phyloP scores from a whole-genome alignment of 53 echinoderm and acorn worm species.

The Echinometra lucunter region DNA sequence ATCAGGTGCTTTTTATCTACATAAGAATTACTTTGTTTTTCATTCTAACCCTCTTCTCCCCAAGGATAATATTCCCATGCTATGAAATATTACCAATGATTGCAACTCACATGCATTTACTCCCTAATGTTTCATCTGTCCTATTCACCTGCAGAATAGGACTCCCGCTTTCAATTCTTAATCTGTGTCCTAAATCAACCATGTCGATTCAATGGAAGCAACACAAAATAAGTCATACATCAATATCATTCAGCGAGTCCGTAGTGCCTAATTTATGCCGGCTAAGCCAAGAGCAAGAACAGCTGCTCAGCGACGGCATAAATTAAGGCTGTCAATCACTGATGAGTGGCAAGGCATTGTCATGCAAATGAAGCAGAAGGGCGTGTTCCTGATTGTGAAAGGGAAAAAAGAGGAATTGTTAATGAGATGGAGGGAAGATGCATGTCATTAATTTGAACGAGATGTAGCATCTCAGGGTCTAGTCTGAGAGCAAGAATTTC shows the following conservation, averaged over 20 bases:
- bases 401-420: not conserved
- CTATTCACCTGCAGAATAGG: not conserved
- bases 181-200: conserved; percentile 15
- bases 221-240: conserved; percentile 29
- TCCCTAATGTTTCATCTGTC: not conserved
- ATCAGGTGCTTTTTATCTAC: no score
- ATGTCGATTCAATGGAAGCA: not conserved
- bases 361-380: conserved; percentile 1
- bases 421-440: not conserved
- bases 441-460: not conserved
- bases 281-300: not conserved
- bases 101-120: not conserved
- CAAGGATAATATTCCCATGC: no score
- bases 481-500: not conserved
- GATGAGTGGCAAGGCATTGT: conserved; percentile 1
- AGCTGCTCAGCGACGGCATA: not conserved
- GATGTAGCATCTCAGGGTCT: not conserved
- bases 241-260: not conserved
- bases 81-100: not conserved
- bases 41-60: no score
- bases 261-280: conserved; percentile 29
- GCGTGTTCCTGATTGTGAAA: not conserved
- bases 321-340: conserved; percentile 11
- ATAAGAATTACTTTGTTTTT: no score
- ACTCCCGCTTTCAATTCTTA: not conserved